A percentile compares a stretch with the other conserved stretches of the same genome.
Conservation (phyloP, 2,797 vertebrate species). For the Sebastes nivosus region DNA sequence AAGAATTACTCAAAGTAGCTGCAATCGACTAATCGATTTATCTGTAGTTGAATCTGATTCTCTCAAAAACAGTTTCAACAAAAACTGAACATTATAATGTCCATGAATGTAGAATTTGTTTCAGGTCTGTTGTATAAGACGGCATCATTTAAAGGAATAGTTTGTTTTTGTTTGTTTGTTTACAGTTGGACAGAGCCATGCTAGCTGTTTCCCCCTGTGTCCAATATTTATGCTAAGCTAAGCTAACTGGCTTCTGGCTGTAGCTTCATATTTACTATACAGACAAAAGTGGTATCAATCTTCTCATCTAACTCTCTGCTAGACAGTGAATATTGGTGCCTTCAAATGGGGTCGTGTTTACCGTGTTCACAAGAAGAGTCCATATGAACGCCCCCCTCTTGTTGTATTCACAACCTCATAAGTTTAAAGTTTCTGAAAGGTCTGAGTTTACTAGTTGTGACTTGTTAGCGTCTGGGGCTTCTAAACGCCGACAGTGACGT, state of each 20-base stretch:
- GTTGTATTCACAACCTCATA: no score
- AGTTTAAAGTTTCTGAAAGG: no score
- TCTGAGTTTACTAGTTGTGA: no score
- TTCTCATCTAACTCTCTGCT: not conserved
- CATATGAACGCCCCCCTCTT: no score
- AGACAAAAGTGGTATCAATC: not conserved
- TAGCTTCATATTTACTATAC: not conserved
- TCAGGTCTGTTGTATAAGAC: not conserved
- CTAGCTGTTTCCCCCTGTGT: not conserved
- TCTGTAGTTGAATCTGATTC: no score
- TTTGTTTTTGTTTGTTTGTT: not conserved
- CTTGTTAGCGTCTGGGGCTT: no score
- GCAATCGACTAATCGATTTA: rapidly evolving
- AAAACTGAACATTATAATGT: not conserved
- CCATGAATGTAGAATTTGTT: not conserved
- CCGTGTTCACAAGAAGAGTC: no score
- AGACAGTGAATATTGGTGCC: not conserved
- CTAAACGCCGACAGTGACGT: no score
- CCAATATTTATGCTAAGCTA: not conserved
- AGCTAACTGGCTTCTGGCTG: not conserved
- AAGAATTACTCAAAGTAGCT: no score
- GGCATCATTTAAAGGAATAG: not conserved
- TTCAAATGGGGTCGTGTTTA: no score
- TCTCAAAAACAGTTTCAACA: not conserved
- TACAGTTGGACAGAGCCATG: not conserved